Evolutionary conservation across 2,797 vertebrate genomes (phyloP).

Genomic region (Decapterus maruadsi): DNA sequence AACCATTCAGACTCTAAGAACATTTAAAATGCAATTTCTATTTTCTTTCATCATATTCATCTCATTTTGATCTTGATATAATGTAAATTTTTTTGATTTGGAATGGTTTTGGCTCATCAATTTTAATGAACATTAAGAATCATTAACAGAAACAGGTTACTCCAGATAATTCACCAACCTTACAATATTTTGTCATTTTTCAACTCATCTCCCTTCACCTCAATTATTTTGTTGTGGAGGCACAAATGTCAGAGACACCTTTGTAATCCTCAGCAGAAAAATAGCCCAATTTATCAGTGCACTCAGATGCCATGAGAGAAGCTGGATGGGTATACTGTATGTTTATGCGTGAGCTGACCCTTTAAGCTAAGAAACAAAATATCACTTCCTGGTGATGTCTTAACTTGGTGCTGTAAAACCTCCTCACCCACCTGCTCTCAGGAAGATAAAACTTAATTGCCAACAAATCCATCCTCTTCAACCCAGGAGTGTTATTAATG

Average conservation of each 20-base stretch:
- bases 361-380: constrained; percentile 1
- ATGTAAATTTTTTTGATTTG: no score
- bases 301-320: neutral
- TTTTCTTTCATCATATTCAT: no score
- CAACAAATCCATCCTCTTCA: neutral
- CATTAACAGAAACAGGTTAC: no score
- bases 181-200: no score
- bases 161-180: no score
- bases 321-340: neutral
- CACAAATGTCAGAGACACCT: neutral
- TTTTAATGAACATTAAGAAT: no score
- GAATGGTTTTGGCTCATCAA: no score
- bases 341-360: neutral
- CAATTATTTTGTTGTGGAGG: neutral
- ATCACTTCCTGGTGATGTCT: neutral
- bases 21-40: no score
- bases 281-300: neutral
- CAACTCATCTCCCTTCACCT: neutral
- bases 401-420: neutral
- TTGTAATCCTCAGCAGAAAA: neutral
- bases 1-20: no score
- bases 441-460: constrained; percentile 22
- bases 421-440: neutral
- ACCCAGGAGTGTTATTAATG: neutral
- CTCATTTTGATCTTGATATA: no score